phyloP scores from a whole-genome alignment of 2,888 invertebrate genomes.

The Agrenia bidenticulata region DNA sequence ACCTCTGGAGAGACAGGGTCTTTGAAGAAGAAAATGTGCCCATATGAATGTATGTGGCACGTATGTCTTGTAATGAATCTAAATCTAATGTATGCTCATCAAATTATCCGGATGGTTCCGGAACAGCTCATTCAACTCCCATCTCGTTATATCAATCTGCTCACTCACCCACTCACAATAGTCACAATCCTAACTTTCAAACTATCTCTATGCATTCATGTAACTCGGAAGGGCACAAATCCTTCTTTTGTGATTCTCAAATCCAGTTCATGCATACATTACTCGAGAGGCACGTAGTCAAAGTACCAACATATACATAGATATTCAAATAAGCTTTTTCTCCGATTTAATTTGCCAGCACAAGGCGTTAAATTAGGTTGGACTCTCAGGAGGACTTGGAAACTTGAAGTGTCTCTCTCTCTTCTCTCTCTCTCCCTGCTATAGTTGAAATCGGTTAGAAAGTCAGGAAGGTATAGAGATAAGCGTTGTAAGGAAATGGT shows the following conservation, averaged over 20 bases:
- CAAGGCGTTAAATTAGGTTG: constrained; percentile 52
- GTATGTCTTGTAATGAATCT: constrained; percentile 22
- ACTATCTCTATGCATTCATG: no score
- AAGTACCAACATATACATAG: background rate
- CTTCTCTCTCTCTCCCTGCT: no score
- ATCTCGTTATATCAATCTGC: constrained; percentile 5
- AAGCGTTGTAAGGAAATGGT: constrained; percentile 38
- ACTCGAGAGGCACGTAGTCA: background rate
- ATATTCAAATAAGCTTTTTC: constrained; percentile 17
- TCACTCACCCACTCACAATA: constrained; percentile 4
- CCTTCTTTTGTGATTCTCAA: background rate
- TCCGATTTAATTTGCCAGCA: constrained; percentile 35
- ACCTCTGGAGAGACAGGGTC: constrained; percentile 4
- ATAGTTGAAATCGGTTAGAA: background rate
- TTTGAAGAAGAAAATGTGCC: constrained; percentile 16
- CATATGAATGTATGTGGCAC: constrained; percentile 25
- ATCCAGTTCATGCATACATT: constrained; percentile 1
- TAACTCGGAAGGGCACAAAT: background rate
- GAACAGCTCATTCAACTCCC: constrained; percentile 11
- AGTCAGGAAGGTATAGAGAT: background rate
- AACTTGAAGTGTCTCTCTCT: no score
- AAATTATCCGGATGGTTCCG: constrained; percentile 27
- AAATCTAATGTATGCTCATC: constrained; percentile 31
- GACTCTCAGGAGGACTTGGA: constrained; percentile 43
- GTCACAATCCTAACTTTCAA: no score